Base-by-base conservation (phyloP, 1,140 invertebrate genomes). In the Eufriesea mexicana region DNA sequence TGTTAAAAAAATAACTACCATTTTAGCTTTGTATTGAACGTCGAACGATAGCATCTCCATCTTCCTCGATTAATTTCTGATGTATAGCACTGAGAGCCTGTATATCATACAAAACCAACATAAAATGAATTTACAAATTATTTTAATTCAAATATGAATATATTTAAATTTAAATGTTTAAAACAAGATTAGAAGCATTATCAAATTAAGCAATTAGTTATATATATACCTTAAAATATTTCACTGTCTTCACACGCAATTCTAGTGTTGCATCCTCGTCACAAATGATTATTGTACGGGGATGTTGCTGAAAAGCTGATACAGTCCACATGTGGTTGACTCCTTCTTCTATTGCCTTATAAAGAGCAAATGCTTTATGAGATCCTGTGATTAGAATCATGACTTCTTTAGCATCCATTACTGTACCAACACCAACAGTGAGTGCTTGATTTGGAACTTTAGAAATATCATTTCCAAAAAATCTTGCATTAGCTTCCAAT, bases 301-400 rank as follows among this genome's bases (percentile, higher is more conserved):
- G 96, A 94, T 99, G 98, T 93, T 98, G 98, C 94, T 99, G 99
- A 95, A 99, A 99, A 49, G 99, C 99, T 35, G 98, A 99, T 42
- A 99, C 98, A 0, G 99, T 99, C 98, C 99, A 99, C 99, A 99
- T 99, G 94, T 99, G 99, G 95, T 98, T 99, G 7, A 99, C 96
- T 64, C 99, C 99, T 94, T 99, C 98, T 94, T 99, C 99, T 85
- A 99, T 98, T 5, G 99, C 99, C 92, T 97, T 97, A 92, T 99
- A 98, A 61, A 99, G 95, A 68, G 99, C 99, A 92, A 99, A 98
- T 8, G 99, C 96, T 95, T 99, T 99, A 93, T 99, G 98, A 49
- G 97, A 97, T n/a, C 99, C 99, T 35, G 98, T 99, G 51, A 99
- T 99, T 16, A 99, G 94, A 87, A 99, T 98, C 98, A 99, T 98